A percentile compares a stretch with the other conserved stretches of the same genome.
These are phyloP conservation scores for Malacoctenus gilli DNA, from an alignment of 2,797 vertebrate species.

Conservation along the genomic window DNA sequence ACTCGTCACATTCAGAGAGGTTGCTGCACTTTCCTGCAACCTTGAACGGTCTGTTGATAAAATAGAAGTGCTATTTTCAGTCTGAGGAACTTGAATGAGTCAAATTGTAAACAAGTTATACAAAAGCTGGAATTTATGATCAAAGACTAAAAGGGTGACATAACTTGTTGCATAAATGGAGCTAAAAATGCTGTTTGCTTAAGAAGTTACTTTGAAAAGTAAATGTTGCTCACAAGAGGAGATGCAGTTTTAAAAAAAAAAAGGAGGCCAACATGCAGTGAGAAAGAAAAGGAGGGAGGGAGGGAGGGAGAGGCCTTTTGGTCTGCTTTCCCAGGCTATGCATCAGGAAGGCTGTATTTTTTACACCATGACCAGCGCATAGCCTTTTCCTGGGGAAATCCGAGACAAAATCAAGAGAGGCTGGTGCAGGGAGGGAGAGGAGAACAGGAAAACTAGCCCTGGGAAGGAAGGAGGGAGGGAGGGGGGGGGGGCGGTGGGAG, in stretches of 20 bases:
- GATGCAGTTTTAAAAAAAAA: slow-evolving; percentile 8
- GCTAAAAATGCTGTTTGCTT: too few species aligned
- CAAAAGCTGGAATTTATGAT: too few species aligned
- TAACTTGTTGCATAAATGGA: too few species aligned
- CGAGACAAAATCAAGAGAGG: slow-evolving; percentile 77
- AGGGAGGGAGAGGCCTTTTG: slow-evolving; percentile 66
- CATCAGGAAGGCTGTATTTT: slow-evolving; percentile 83
- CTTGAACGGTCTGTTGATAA: background rate
- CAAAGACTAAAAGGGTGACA: too few species aligned
- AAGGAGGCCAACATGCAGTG: slow-evolving; percentile 47
- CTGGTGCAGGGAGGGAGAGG: slow-evolving; percentile 69
- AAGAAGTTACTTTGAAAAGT: too few species aligned
- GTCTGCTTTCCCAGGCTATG: slow-evolving; percentile 80
- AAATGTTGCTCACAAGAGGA: too few species aligned
- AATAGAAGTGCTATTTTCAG: slow-evolving; percentile 1
- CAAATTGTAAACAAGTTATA: too few species aligned
- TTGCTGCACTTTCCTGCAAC: background rate
- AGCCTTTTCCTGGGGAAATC: slow-evolving; percentile 82
- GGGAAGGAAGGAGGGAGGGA: slow-evolving; percentile 65
- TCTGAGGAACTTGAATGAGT: too few species aligned
- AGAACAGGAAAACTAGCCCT: slow-evolving; percentile 78
- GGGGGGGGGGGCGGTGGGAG: slow-evolving; percentile 24
- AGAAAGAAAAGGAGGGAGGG: slow-evolving; percentile 41
- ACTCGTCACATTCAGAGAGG: slow-evolving; percentile 5
- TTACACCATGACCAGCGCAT: slow-evolving; percentile 79